Conservation (phyloP, 2,113 vertebrate species). For the western clawed frog (Xenopus tropicalis) region DNA sequence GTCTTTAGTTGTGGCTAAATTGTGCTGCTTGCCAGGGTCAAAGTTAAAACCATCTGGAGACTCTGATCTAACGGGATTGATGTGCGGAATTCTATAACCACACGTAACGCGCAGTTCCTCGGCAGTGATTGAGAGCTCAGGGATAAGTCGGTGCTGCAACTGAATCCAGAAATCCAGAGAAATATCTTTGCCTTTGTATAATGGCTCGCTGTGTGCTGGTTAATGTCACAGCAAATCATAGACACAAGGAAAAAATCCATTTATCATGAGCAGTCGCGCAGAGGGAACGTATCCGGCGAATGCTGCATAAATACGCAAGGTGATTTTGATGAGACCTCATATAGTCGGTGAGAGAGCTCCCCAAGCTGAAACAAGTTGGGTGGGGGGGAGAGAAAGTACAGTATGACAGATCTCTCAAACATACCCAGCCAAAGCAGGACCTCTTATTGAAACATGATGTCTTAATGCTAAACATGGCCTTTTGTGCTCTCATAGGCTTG, state of each 20-base stretch:
- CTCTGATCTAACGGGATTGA: constrained; percentile 33
- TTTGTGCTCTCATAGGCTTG: no score
- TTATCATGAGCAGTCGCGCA: constrained; percentile 19
- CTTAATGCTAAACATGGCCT: neutral
- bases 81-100: constrained; percentile 40
- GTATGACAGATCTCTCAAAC: neutral
- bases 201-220: constrained; percentile 1
- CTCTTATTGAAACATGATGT: neutral
- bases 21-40: constrained; percentile 36
- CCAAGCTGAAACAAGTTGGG: neutral
- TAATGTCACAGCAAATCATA: constrained; percentile 42
- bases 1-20: constrained; percentile 40
- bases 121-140: constrained; percentile 29
- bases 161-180: constrained; percentile 26
- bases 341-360: neutral
- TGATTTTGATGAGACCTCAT: constrained; percentile 21
- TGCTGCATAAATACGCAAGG: constrained; percentile 12
- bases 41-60: constrained; percentile 41
- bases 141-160: constrained; percentile 25
- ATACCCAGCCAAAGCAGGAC: neutral
- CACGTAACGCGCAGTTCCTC: constrained; percentile 37
- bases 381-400: neutral
- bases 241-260: constrained; percentile 29
- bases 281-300: constrained; percentile 15
- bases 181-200: constrained; percentile 12